A percentile compares a stretch with the other conserved stretches of the same genome.
phyloP scores from a whole-genome alignment of 2,797 vertebrate species.

The Onychomys arenicola region DNA sequence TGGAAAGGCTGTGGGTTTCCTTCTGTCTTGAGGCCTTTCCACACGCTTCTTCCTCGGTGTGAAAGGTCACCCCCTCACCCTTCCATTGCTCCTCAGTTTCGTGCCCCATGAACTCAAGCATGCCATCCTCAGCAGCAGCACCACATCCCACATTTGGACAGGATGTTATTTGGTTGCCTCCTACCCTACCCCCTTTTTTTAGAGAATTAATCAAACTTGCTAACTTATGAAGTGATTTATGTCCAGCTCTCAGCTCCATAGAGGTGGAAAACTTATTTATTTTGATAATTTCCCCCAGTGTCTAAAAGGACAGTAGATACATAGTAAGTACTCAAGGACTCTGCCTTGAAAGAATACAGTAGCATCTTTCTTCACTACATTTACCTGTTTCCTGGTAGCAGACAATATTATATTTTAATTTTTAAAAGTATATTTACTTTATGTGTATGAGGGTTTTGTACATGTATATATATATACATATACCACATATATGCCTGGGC shows the following conservation, averaged over 20 bases:
- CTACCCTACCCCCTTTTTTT: neutral
- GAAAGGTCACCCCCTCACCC: neutral
- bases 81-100: neutral
- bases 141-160: neutral
- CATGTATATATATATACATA: too few species aligned
- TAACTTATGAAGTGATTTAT: neutral
- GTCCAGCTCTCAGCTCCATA: neutral
- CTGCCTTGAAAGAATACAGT: slow-evolving; percentile 23
- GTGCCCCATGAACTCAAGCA: neutral
- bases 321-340: neutral
- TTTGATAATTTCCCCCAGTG: neutral
- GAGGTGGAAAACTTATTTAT: neutral
- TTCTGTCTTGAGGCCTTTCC: neutral
- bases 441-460: neutral
- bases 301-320: slow-evolving; percentile 13
- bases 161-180: neutral
- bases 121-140: neutral
- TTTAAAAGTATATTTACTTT: neutral
- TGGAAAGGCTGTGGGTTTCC: neutral
- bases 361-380: neutral
- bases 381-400: neutral
- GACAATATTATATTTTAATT: neutral
- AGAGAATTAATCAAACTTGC: neutral
- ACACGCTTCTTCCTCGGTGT: neutral
- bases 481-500: neutral